Evolutionary conservation across 2,888 invertebrate species (phyloP).

Genomic region (Carterocephalus palaemon): DNA sequence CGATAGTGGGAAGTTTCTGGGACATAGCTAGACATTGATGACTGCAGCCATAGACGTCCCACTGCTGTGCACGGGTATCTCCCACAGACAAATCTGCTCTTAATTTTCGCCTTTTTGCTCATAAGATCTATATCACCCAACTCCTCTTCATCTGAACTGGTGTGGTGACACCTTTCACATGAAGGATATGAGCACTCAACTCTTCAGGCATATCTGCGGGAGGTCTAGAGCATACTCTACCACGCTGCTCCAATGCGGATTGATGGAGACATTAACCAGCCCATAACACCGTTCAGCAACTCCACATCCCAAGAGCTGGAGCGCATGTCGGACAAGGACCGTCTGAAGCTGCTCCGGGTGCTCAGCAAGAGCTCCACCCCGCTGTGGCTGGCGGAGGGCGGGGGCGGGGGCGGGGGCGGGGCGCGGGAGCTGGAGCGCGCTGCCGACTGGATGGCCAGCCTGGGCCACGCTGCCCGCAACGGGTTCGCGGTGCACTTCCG

Average conservation of each 20-base stretch:
- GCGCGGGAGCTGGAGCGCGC: constrained; percentile 73
- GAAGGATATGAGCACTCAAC: constrained; percentile 48
- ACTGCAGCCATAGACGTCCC: no score
- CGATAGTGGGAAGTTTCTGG: no score
- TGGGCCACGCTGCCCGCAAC: constrained; percentile 85
- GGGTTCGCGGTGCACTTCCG: constrained; percentile 86
- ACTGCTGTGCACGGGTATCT: no score
- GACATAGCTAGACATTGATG: no score
- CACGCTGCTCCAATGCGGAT: no score
- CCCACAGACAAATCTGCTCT: no score
- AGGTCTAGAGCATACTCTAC: no score
- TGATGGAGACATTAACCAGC: no score
- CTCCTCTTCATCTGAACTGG: constrained; percentile 49
- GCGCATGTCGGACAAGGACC: constrained; percentile 53
- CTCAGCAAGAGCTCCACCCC: constrained; percentile 52
- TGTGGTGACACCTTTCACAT: constrained; percentile 42
- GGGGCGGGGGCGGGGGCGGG: constrained; percentile 33
- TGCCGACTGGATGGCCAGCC: constrained; percentile 84
- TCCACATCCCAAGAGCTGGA: constrained; percentile 58
- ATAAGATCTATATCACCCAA: constrained; percentile 38
- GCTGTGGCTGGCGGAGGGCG: constrained; percentile 60
- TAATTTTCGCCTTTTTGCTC: constrained; percentile 36
- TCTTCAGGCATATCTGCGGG: constrained; percentile 56
- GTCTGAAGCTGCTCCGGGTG: constrained; percentile 45
- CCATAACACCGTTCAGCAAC: constrained; percentile 51